Evolutionary conservation across 1,140 invertebrate genomes (phyloP), one percentile per base, ranked within the genome.

Genomic region (Steinernema feltiae): DNA sequence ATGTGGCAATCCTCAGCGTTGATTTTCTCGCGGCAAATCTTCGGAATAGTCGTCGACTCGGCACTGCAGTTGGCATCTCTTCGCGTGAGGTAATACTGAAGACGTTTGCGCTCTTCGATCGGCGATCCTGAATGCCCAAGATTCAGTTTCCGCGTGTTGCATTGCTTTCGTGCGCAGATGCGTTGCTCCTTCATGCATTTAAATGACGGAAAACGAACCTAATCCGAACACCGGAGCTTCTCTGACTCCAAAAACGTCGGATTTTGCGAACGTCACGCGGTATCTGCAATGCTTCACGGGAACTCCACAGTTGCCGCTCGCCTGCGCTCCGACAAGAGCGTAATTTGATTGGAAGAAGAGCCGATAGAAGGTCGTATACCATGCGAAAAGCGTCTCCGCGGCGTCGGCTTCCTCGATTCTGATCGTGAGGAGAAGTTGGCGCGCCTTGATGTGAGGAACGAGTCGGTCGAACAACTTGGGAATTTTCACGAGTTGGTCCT

Each of bases 81-180:
- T 27, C 53, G 15, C 2, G 24, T n/a, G 53, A 63, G 53, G 24
- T 63, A 63, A 7, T 63, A 21, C 53, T 63, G 53, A 21, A 63
- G 53, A 21, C 53, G 53, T 63, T 63, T 63, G 3, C 53, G 53
- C 53, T 63, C 53, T 63, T 63, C 53, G 53, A 63, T 63, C 15
- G 53, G 53, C 53, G 53, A 63, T 3, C 53, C 53, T 63, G 53
- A 15, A 63, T n/a, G n/a, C n/a, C n/a, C n/a, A n/a, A n/a, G n/a
- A n/a, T n/a, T n/a, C n/a, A n/a, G n/a, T n/a, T n/a, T n/a, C n/a
- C n/a, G n/a, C n/a, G n/a, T n/a, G n/a, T n/a, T n/a, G n/a, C n/a
- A n/a, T n/a, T n/a, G n/a, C n/a, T n/a, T n/a, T n/a, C n/a, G n/a
- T n/a, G n/a, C n/a, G n/a, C n/a, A n/a, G n/a, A n/a, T n/a, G n/a